Base-by-base conservation (phyloP, 2,113 vertebrate genomes). In the Panthera leo region DNA sequence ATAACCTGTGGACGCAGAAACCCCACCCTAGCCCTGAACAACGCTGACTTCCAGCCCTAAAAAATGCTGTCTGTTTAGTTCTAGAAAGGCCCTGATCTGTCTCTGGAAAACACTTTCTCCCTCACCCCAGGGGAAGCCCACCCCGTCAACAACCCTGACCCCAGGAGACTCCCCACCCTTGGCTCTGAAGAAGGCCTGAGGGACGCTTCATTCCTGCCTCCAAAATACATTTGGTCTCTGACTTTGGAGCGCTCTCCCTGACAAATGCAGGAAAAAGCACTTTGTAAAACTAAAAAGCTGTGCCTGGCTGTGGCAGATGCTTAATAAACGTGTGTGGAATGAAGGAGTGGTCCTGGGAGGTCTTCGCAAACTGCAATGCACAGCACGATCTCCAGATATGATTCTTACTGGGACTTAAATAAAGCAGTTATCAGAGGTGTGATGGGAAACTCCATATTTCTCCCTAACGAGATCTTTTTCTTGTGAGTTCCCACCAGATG, bases 361-460 rank as follows among this genome's bases (percentile, higher is more conserved):
- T 86, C 96, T 85, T 53, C 82, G 76, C 84, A 76, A 86, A 85
- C 92, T 36, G 84, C 87, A 18, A n/a, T 12, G 70, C 97, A 75
- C 96, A 96, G 97, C 94, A 76, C 42, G 29, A 9, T 48, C 96
- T 70, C 93, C 92, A 80, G 95, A 96, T 83, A 96, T 91, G 61
- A 88, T 79, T 97, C 97, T 97, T 78, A 78, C 97, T 75, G 97
- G 85, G 97, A 86, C 98, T 97, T 97, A 95, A 97, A 98, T 97
- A 95, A 97, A 95, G 96, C 94, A 13, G 45, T 94, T 71, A 88
- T 90, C 87, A n/a, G 94, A 94, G 97, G 97, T 79, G 94, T 97
- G 96, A 92, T 95, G 97, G 98, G 98, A 97, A 97, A 97, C 87
- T 85, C 94, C 94, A 93, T 97, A 97, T 96, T 97, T 98, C 98